phyloP scores from a whole-genome alignment of 1,140 invertebrate species.

The Saccostrea glomerata region DNA sequence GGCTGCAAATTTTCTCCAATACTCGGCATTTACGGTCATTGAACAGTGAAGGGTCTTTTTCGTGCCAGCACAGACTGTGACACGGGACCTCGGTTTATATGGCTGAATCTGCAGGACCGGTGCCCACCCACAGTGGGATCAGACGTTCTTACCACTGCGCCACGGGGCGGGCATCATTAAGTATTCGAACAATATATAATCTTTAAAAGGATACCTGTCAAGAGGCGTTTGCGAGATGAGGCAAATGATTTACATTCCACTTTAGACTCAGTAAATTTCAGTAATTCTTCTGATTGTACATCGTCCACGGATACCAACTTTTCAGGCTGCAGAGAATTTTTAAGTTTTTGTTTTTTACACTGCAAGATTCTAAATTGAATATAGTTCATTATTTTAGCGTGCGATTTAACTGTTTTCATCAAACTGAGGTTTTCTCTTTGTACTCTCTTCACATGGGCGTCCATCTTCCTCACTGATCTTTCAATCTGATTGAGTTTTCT shows the following conservation, averaged over 20 bases:
- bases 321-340: background rate
- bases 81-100: too few relatives aligned
- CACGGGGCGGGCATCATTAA: too few relatives aligned
- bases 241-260: too few relatives aligned
- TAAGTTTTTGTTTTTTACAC: background rate
- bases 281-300: background rate
- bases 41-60: too few relatives aligned
- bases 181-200: too few relatives aligned
- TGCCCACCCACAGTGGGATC: too few relatives aligned
- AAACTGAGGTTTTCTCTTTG: background rate
- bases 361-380: background rate
- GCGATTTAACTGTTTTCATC: background rate
- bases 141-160: too few relatives aligned
- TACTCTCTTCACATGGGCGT: background rate
- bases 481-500: background rate
- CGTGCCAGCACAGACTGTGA: too few relatives aligned
- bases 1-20: too few relatives aligned
- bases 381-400: background rate
- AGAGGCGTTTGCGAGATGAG: background rate
- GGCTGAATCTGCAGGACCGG: too few relatives aligned
- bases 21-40: too few relatives aligned
- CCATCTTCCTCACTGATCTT: background rate
- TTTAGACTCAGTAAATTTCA: background rate
- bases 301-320: too few relatives aligned
- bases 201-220: background rate